phyloP scores from a whole-genome alignment of 2,888 invertebrate genomes.

The Apeira syringaria region DNA sequence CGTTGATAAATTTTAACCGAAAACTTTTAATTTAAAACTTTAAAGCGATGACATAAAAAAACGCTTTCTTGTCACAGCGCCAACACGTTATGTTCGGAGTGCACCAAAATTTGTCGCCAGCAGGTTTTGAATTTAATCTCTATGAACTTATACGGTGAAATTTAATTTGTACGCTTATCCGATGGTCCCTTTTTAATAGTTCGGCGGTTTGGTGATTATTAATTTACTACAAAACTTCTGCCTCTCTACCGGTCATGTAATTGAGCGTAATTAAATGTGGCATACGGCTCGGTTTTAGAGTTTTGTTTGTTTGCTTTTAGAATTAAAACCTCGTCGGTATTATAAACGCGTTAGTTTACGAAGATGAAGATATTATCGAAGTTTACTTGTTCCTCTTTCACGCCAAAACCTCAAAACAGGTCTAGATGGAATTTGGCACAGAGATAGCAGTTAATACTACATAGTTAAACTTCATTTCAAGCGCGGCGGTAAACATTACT shows the following conservation, averaged over 20 bases:
- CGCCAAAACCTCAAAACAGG: no score
- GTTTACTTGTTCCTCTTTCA: no score
- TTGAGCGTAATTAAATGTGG: no score
- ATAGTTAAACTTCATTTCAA: no score
- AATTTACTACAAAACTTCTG: constrained; percentile 17
- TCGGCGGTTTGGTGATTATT: constrained; percentile 19
- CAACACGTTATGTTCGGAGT: constrained; percentile 34
- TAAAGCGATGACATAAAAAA: constrained; percentile 29
- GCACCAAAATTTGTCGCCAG: constrained; percentile 26
- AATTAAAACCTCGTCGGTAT: no score
- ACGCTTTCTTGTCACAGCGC: constrained; percentile 43
- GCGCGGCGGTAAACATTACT: no score
- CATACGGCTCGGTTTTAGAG: no score
- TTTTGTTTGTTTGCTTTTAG: no score
- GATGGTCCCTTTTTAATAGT: constrained; percentile 24
- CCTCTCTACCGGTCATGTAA: constrained; percentile 5
- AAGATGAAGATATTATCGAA: no score
- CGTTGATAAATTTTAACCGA: constrained; percentile 17
- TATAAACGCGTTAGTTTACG: no score
- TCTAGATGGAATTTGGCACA: no score
- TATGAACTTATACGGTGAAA: constrained; percentile 26
- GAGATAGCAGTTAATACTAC: no score
- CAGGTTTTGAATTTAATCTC: constrained; percentile 30
- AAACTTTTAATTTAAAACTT: constrained; percentile 31
- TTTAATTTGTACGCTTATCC: constrained; percentile 22